A percentile compares a stretch with the other conserved stretches of the same genome.
Conservation (phyloP, 2,113 vertebrate genomes). For the Pterophyllum scalare region DNA sequence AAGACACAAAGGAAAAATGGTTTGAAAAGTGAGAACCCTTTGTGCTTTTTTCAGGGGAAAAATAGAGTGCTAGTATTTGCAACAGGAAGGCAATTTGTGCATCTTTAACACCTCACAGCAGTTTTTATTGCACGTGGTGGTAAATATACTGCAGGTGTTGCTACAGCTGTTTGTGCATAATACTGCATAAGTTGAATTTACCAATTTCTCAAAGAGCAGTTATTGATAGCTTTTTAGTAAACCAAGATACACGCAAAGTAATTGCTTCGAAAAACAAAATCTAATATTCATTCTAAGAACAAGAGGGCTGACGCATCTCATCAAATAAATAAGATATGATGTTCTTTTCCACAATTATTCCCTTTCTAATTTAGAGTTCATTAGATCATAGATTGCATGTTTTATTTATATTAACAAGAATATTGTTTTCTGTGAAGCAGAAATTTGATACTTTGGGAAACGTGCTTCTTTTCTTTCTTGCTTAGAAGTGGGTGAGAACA, state of each 20-base stretch:
- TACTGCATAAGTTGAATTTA: not conserved
- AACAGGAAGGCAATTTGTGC: not conserved
- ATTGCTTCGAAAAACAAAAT: not conserved
- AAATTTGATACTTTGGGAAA: not conserved
- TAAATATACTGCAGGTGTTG: not conserved
- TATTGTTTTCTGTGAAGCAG: not conserved
- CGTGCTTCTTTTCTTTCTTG: not conserved
- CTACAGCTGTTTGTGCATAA: not conserved
- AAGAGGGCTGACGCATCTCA: not conserved
- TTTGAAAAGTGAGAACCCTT: slow-evolving; percentile 14
- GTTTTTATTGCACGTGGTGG: not conserved
- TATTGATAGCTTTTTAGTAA: not conserved
- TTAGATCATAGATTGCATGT: not conserved
- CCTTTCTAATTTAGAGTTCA: slow-evolving; percentile 14
- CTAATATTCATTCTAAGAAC: not conserved
- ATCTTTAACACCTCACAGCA: not conserved
- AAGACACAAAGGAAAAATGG: slow-evolving; percentile 4
- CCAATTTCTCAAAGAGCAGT: not conserved
- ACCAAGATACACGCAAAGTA: not conserved
- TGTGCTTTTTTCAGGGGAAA: slow-evolving; percentile 11
- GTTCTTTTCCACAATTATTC: slow-evolving; percentile 12
- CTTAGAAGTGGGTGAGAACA: not conserved
- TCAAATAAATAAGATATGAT: not conserved
- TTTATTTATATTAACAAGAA: slow-evolving; percentile 6
- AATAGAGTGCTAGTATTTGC: not conserved